Evolutionary conservation across 2,888 invertebrate genomes (phyloP).

Genomic region (Capitulum mitella): DNA sequence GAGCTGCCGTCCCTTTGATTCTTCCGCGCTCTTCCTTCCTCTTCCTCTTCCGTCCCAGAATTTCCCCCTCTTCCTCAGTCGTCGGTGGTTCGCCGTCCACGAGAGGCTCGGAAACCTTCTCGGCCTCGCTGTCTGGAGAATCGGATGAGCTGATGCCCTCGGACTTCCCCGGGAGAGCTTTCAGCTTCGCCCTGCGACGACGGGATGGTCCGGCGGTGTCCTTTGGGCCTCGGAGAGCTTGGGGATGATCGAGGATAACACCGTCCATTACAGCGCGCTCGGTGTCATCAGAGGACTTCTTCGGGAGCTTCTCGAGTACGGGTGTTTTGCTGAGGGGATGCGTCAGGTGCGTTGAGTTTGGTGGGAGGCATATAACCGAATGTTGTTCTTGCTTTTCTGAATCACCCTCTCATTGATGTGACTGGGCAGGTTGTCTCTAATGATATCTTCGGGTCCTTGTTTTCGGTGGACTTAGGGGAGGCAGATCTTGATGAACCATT

Average conservation of each 20-base stretch:
- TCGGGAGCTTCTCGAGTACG: not conserved
- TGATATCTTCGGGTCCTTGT: not conserved
- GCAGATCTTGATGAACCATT: not conserved
- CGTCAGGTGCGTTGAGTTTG: slow-evolving; percentile 7
- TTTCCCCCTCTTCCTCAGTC: not conserved
- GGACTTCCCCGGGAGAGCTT: not conserved
- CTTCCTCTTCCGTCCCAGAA: not conserved
- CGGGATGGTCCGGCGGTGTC: not conserved
- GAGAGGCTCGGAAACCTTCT: too few species aligned
- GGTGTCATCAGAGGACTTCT: not conserved
- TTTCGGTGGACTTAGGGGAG: not conserved
- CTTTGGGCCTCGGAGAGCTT: not conserved
- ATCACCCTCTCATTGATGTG: slow-evolving; percentile 1
- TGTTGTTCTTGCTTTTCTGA: slow-evolving; percentile 1
- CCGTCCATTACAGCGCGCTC: not conserved
- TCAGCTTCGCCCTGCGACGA: not conserved
- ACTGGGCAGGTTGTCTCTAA: slow-evolving; percentile 9
- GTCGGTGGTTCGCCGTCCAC: not conserved
- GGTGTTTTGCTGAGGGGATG: not conserved
- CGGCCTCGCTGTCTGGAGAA: not conserved
- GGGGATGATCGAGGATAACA: not conserved
- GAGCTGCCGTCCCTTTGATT: too few species aligned
- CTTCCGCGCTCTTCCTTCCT: not conserved
- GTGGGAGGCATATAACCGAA: slow-evolving; percentile 3
- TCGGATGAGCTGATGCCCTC: not conserved